Base-by-base conservation (phyloP, 2,797 vertebrate species). In the Galago senegalensis region DNA sequence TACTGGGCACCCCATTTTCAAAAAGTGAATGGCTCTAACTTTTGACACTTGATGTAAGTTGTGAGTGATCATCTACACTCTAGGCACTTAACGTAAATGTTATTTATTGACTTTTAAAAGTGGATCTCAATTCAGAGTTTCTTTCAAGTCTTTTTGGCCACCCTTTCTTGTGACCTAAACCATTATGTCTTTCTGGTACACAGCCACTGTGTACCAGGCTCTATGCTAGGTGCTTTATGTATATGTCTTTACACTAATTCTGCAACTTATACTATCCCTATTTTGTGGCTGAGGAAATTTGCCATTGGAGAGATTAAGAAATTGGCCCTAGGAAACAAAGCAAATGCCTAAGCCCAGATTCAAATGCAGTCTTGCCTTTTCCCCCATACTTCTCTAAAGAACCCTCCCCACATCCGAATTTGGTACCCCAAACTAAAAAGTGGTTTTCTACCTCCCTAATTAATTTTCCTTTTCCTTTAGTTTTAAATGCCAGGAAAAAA, bases 401-500 rank as follows among this genome's bases (percentile, higher is more conserved):
- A 16, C n/a, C 12, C 2, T 49, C 17, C 13, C 7, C 14, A 17
- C 58, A 40, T 11, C 79, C 58, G 90, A 49, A 90, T 61, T 53
- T 60, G 67, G 46, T 72, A 18, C 10, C 16, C 63, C 17, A 73
- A 21, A 56, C 40, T n/a, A 67, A 14, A 83, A 63, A 70, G 46
- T 46, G 4, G 5, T 69, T 53, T 16, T 16, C 5, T 11, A 75
- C 58, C 27, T 90, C 34, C 12, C 31, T 69, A 70, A 75, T 86
- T 75, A 75, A 86, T 65, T 65, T 75, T 73, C 46, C 43, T 61
- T 49, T 70, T 88, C 53, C 49, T 76, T 27, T 11, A 43, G 10
- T 77, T 97, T 94, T 77, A 93, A 34, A 86, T n/a, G 20, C 85
- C 77, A 88, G 87, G 73, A 58, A 49, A 90, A 94, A 63, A 63